phyloP scores from a whole-genome alignment of 1,140 invertebrate genomes.

The Sitobion miscanthi region DNA sequence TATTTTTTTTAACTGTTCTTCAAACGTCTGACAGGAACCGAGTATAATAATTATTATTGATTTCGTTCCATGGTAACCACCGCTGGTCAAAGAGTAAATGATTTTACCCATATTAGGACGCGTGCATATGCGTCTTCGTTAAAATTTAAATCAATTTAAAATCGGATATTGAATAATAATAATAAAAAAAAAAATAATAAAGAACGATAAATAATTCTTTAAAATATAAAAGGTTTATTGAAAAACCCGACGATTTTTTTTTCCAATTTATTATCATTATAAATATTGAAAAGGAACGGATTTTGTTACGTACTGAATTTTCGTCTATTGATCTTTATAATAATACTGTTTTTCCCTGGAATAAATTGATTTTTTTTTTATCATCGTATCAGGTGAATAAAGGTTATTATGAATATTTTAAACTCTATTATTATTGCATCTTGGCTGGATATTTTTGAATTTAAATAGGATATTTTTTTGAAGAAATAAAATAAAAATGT shows the following conservation, averaged over 20 bases:
- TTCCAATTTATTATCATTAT: neutral
- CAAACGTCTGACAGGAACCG: too few relatives aligned
- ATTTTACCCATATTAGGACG: neutral
- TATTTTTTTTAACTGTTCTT: neutral
- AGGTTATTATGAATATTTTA: neutral
- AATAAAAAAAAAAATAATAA: neutral
- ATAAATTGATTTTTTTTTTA: neutral
- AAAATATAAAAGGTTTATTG: neutral
- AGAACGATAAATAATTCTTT: neutral
- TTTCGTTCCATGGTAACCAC: too few relatives aligned
- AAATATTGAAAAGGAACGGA: neutral
- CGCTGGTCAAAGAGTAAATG: too few relatives aligned
- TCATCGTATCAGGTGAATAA: neutral
- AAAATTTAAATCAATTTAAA: neutral
- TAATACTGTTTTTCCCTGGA: neutral
- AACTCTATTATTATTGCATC: neutral
- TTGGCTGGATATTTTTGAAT: neutral
- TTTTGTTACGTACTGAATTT: neutral
- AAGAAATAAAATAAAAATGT: neutral
- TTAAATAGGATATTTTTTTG: neutral
- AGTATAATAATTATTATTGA: too few relatives aligned
- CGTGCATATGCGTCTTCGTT: neutral
- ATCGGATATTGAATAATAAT: neutral
- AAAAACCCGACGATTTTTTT: neutral
- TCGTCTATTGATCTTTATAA: neutral